phyloP scores from a whole-genome alignment of 2,888 invertebrate species.

The Drosophila recens region DNA sequence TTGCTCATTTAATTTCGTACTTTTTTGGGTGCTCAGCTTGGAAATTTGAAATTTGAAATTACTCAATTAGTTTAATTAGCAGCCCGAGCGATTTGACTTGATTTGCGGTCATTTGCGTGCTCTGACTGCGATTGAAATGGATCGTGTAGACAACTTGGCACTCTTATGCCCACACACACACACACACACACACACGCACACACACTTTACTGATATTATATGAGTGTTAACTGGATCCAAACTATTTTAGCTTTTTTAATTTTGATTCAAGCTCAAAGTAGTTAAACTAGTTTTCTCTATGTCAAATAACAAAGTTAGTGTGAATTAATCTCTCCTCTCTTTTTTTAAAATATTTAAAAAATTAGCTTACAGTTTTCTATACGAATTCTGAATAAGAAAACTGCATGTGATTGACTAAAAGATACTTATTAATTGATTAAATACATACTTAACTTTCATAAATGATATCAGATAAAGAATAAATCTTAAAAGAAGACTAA shows the following conservation, averaged over 20 bases:
- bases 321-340: constrained; percentile 1
- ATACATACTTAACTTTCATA: not conserved
- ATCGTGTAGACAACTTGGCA: constrained; percentile 51
- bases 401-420: not conserved
- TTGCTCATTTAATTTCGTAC: constrained; percentile 74
- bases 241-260: constrained; percentile 9
- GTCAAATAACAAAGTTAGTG: constrained; percentile 13
- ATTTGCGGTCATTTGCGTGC: constrained; percentile 60
- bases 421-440: not conserved
- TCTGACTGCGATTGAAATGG: constrained; percentile 51
- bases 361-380: not conserved
- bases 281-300: constrained; percentile 45
- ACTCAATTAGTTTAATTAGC: constrained; percentile 84
- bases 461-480: too few relatives aligned
- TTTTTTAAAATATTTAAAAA: not conserved
- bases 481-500: too few relatives aligned
- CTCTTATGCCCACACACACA: constrained; percentile 10
- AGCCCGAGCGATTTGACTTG: constrained; percentile 60
- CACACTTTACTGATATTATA: not conserved
- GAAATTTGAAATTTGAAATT: constrained; percentile 79
- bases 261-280: constrained; percentile 14
- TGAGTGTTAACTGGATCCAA: not conserved
- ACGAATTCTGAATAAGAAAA: not conserved
- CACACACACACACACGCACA: not conserved
- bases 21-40: constrained; percentile 54